Base-by-base conservation (phyloP, 2,888 invertebrate species). In the Ormia ochracea region DNA sequence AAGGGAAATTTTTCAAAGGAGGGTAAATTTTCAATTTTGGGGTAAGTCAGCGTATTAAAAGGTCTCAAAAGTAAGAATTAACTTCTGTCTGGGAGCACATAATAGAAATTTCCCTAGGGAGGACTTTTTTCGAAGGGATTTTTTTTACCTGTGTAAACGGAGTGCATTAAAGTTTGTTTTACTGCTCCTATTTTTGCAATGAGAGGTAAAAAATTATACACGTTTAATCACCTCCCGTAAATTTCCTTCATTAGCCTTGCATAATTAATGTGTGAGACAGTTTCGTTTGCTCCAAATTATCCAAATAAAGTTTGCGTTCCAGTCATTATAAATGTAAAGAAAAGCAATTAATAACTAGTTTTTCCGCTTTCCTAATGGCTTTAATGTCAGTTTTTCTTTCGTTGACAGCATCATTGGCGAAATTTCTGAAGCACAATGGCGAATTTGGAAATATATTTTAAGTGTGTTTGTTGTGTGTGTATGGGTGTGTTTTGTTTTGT, bases 401-500 rank as follows among this genome's bases (percentile, higher is more conserved):
- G n/a, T n/a, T n/a, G 9, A 36, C 21, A 28, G 58, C 12, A n/a
- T 33, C 19, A 21, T 21, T 66, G 36, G 23, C 48, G 58, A 65
- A 21, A 21, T 33, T 31, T 41, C 14, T 14, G 12, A 2, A n/a
- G 38, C 14, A 61, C 72, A 61, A 72, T 61, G 61, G 61, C 36
- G 65, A 56, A 61, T 41, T 70, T 38, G 10, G 9, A 43, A n/a
- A 31, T 6, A 9, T 41, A 31, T 43, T 21, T 58, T 28, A 45
- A 50, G 12, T 48, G 19, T 33, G 12, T 59, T 17, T 33, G 52
- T 23, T 23, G 1, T n/a, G n/a, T n/a, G n/a, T n/a, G n/a, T n/a
- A n/a, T n/a, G n/a, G n/a, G n/a, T n/a, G n/a, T n/a, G n/a, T n/a
- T n/a, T n/a, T n/a, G n/a, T n/a, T n/a, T n/a, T n/a, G n/a, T n/a